Evolutionary conservation across 2,797 vertebrate species (phyloP).

Genomic region (Anisognathus igniventris): DNA sequence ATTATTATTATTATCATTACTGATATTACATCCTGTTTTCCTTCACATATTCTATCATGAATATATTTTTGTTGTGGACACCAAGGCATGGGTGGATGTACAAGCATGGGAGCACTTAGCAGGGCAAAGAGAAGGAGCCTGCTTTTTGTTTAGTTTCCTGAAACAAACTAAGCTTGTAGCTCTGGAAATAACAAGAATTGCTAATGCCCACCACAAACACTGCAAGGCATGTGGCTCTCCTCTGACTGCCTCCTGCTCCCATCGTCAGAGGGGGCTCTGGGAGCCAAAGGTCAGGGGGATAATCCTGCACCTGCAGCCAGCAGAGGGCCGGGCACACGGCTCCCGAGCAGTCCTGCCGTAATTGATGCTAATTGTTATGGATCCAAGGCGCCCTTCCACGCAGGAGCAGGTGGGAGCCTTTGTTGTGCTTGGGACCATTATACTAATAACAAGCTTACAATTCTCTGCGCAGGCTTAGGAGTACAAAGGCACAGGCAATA

Average conservation of each 20-base stretch:
- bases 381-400: constrained; percentile 58
- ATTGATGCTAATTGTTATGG: constrained; percentile 73
- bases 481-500: constrained; percentile 6
- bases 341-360: constrained; percentile 1
- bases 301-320: constrained; percentile 74
- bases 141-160: background rate
- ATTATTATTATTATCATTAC: background rate
- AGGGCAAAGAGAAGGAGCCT: background rate
- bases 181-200: constrained; percentile 7
- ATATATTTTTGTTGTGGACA: constrained; percentile 20
- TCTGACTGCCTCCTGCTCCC: constrained; percentile 26
- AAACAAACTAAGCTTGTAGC: background rate
- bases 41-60: background rate
- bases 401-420: constrained; percentile 69
- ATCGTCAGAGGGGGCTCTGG: background rate
- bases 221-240: background rate
- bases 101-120: background rate
- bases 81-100: background rate
- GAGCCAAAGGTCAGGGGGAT: constrained; percentile 62
- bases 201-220: background rate
- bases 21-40: background rate
- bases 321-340: background rate
- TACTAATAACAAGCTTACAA: constrained; percentile 65
- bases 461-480: constrained; percentile 51
- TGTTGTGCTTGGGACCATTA: constrained; percentile 56